Evolutionary conservation across 2,888 invertebrate genomes (phyloP).

Genomic region (Cremastinae sp.): DNA sequence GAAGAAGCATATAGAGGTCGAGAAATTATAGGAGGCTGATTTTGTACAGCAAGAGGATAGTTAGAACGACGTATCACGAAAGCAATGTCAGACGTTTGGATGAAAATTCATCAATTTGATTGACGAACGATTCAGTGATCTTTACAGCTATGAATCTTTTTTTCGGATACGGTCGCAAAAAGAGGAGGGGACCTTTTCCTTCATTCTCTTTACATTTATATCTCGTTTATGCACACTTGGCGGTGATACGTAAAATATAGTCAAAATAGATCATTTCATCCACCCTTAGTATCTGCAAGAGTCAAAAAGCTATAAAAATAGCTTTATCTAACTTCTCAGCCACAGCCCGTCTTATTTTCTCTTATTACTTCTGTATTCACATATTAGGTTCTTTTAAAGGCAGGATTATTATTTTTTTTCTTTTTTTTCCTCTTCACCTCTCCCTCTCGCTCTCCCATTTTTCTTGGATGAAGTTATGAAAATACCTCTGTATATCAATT

Average conservation of each 20-base stretch:
- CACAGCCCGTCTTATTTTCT: slow-evolving; percentile 76
- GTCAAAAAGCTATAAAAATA: slow-evolving; percentile 80
- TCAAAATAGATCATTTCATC: slow-evolving; percentile 79
- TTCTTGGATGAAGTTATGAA: slow-evolving; percentile 74
- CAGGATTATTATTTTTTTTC: slow-evolving; percentile 74
- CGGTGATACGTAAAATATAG: slow-evolving; percentile 77
- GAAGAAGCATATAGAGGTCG: slow-evolving; percentile 54
- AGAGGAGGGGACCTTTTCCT: slow-evolving; percentile 22
- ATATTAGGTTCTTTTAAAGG: slow-evolving; percentile 76
- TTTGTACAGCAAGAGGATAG: slow-evolving; percentile 48
- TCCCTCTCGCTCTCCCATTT: slow-evolving; percentile 17
- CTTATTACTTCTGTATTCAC: slow-evolving; percentile 75
- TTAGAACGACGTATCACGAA: slow-evolving; percentile 46
- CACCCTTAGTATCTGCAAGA: slow-evolving; percentile 73
- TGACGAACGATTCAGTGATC: background rate
- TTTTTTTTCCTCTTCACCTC: slow-evolving; percentile 25
- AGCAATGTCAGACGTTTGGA: background rate
- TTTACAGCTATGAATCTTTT: background rate
- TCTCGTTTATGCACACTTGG: slow-evolving; percentile 65
- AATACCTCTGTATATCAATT: slow-evolving; percentile 74
- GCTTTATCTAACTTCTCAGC: slow-evolving; percentile 77
- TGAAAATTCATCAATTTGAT: background rate
- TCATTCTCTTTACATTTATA: slow-evolving; percentile 48
- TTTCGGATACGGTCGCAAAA: slow-evolving; percentile 50
- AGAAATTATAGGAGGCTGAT: slow-evolving; percentile 54